Conservation (phyloP, 2,113 vertebrate species). For the Myotis davidii region DNA sequence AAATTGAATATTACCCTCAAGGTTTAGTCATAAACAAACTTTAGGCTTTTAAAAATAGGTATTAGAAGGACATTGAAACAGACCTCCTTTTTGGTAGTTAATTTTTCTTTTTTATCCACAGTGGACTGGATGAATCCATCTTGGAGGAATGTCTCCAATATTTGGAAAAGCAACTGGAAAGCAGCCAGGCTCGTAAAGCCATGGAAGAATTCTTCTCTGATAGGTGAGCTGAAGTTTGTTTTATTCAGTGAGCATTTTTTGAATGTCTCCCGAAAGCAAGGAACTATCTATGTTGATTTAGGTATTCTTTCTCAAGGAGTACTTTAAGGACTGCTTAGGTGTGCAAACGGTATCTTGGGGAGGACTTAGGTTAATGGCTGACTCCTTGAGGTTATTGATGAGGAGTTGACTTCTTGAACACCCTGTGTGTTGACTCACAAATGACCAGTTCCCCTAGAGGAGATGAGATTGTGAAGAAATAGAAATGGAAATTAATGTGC, state of each 20-base stretch:
- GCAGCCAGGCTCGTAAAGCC: constrained; percentile 95
- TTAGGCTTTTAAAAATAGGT: background rate
- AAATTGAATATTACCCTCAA: background rate
- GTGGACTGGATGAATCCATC: constrained; percentile 96
- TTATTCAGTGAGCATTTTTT: background rate
- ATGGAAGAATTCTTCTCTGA: constrained; percentile 99
- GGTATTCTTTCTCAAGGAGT: background rate
- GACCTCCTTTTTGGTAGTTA: background rate
- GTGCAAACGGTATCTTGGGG: background rate
- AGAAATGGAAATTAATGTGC: constrained; percentile 48
- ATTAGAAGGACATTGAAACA: background rate
- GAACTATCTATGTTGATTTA: background rate
- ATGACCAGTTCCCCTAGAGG: background rate
- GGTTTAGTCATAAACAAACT: background rate
- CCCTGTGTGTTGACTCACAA: background rate
- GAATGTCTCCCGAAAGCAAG: background rate
- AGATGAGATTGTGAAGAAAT: background rate
- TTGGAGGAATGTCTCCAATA: constrained; percentile 97
- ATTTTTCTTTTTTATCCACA: constrained; percentile 74
- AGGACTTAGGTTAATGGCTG: background rate
- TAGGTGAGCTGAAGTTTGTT: constrained; percentile 85
- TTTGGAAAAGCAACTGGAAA: constrained; percentile 97
- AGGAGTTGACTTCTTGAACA: background rate
- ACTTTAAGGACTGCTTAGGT: background rate
- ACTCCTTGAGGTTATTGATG: background rate